Conservation (phyloP, 2,797 vertebrate genomes). For the Eulemur albifrons region DNA sequence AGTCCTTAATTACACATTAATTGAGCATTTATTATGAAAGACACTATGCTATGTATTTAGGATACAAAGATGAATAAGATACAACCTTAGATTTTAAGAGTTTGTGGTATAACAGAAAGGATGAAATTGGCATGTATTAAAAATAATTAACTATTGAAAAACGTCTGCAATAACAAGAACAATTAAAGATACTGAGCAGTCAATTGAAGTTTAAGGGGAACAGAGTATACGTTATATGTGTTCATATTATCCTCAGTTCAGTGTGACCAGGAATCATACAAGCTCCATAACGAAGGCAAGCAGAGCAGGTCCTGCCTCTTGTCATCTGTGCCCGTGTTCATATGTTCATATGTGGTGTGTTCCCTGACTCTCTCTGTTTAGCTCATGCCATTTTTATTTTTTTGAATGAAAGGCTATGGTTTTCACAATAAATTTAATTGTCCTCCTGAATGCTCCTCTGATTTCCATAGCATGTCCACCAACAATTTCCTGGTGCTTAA, state of each 20-base stretch:
- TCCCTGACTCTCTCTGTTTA: not conserved
- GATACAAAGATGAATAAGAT: not conserved
- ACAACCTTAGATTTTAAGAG: not conserved
- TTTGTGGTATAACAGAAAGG: not conserved
- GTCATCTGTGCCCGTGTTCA: not conserved
- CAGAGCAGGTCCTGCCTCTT: not conserved
- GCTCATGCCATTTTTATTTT: not conserved
- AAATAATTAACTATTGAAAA: not conserved
- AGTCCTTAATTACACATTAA: not conserved
- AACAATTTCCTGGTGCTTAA: not conserved
- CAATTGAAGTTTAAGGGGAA: not conserved
- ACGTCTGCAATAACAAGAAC: not conserved
- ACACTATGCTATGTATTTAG: not conserved
- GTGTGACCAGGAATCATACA: not conserved
- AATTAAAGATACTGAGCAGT: not conserved
- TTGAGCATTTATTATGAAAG: not conserved
- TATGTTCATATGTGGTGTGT: not conserved
- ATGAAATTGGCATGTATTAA: not conserved
- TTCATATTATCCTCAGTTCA: not conserved
- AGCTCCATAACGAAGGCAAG: not conserved
- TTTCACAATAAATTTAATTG: not conserved
- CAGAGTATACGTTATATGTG: not conserved
- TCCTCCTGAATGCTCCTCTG: not conserved
- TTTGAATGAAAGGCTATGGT: conserved; percentile 6
- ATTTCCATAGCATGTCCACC: not conserved